A percentile compares a stretch with the other conserved stretches of the same genome.
Conservation (phyloP, 2,888 invertebrate genomes). For the Nesidiocoris tenuis region DNA sequence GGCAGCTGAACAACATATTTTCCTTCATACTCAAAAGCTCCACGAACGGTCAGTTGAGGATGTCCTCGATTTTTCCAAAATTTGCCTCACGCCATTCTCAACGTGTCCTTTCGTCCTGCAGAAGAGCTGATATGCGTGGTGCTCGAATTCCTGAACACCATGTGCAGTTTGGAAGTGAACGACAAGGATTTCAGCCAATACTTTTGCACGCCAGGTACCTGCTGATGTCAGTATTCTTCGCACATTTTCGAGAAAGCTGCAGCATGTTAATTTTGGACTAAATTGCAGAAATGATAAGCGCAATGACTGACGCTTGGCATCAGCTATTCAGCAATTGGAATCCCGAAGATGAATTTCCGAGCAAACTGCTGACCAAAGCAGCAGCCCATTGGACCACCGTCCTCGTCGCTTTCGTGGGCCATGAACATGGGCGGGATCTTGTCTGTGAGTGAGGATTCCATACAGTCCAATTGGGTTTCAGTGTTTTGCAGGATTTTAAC, state of each 20-base stretch:
- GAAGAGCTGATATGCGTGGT: conserved; percentile 53
- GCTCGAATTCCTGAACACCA: conserved; percentile 50
- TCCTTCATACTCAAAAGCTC: conserved; percentile 74
- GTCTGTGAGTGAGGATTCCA: conserved; percentile 42
- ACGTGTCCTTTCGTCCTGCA: too few species aligned
- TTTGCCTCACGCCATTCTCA: too few species aligned
- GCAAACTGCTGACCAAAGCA: conserved; percentile 46
- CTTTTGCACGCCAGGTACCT: conserved; percentile 46
- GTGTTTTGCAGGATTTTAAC: too few species aligned
- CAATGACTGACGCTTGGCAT: conserved; percentile 49
- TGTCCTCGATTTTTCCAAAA: background rate
- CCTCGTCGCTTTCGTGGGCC: conserved; percentile 47
- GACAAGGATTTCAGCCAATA: conserved; percentile 50
- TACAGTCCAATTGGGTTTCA: too few species aligned
- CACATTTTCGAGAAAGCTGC: background rate
- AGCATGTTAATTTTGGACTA: background rate
- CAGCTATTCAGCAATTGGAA: conserved; percentile 47
- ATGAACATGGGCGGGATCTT: conserved; percentile 46
- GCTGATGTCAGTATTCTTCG: background rate
- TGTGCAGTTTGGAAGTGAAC: conserved; percentile 48
- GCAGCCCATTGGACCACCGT: conserved; percentile 48
- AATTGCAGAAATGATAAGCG: conserved; percentile 46
- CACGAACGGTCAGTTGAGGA: conserved; percentile 58
- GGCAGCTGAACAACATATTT: conserved; percentile 55
- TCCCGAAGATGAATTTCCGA: conserved; percentile 46